Percentiles rank a stretch among this genome's conserved stretches.
These are phyloP conservation scores for Semibalanus balanoides DNA, from an alignment of 1,140 invertebrate species.

Conservation along the genomic window DNA sequence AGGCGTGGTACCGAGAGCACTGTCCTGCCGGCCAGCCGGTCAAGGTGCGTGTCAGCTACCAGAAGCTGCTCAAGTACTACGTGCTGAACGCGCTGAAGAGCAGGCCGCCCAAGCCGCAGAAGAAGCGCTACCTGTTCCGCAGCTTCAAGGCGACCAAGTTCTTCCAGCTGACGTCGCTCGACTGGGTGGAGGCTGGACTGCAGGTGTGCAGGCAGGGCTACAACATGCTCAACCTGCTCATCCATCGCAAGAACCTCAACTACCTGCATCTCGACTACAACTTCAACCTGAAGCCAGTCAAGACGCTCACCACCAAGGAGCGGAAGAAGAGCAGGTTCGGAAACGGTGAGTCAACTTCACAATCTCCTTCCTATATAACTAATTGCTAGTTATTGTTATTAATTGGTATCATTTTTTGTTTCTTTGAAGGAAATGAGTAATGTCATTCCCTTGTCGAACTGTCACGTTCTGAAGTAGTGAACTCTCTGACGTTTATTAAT, in stretches of 20 bases:
- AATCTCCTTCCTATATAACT: too few relatives aligned
- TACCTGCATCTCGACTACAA: conserved; percentile 99
- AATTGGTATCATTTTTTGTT: too few relatives aligned
- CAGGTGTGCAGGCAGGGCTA: conserved; percentile 98
- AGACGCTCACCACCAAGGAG: conserved; percentile 97
- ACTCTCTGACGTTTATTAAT: too few relatives aligned
- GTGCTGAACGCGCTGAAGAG: conserved; percentile 97
- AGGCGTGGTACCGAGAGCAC: conserved; percentile 86
- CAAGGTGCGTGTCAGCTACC: conserved; percentile 88
- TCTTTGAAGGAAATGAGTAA: too few relatives aligned
- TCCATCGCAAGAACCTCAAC: conserved; percentile 98
- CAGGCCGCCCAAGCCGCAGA: conserved; percentile 92
- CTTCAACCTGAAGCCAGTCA: conserved; percentile 98
- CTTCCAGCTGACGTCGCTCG: conserved; percentile 97
- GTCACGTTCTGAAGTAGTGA: too few relatives aligned
- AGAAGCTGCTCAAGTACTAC: conserved; percentile 96
- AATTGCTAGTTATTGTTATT: too few relatives aligned
- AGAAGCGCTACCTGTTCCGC: conserved; percentile 93
- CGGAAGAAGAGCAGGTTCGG: conserved; percentile 98
- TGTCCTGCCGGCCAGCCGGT: conserved; percentile 97
- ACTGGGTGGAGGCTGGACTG: conserved; percentile 98
- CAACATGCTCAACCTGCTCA: conserved; percentile 98
- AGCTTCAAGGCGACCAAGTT: conserved; percentile 99
- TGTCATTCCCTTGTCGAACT: too few relatives aligned
- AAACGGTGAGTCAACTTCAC: conserved; percentile 48